A percentile compares a stretch with the other conserved stretches of the same genome.
phyloP scores from a whole-genome alignment of 2,888 invertebrate genomes.

The Colletes collaris region DNA sequence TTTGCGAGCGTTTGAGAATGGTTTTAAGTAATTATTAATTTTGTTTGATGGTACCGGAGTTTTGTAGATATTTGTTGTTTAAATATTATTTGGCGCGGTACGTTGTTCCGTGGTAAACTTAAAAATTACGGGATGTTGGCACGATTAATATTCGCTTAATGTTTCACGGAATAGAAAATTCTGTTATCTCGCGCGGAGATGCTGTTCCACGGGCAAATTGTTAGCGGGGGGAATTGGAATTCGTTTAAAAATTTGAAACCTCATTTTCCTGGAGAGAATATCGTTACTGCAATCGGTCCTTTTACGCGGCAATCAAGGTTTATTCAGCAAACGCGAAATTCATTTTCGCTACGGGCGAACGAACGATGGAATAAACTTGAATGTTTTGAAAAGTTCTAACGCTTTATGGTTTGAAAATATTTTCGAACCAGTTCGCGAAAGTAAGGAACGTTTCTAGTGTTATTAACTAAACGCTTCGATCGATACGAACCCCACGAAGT shows the following conservation, averaged over 20 bases:
- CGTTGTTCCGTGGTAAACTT: background rate
- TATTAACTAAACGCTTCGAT: too few species aligned
- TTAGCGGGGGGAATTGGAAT: constrained; percentile 15
- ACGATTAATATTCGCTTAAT: constrained; percentile 4
- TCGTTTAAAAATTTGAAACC: constrained; percentile 26
- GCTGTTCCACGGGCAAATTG: background rate
- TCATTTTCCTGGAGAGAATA: constrained; percentile 17
- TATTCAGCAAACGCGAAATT: constrained; percentile 8
- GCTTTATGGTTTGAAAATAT: background rate
- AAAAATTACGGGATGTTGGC: constrained; percentile 3
- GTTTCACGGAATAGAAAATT: background rate
- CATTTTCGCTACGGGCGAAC: background rate
- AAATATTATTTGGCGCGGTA: background rate
- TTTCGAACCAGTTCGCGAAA: background rate
- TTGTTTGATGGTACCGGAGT: too few species aligned
- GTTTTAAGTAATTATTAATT: too few species aligned
- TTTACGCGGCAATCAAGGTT: constrained; percentile 1
- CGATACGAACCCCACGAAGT: background rate
- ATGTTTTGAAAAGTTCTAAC: background rate
- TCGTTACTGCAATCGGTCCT: constrained; percentile 21
- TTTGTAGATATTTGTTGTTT: background rate
- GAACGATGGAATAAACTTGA: background rate
- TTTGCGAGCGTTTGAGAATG: too few species aligned
- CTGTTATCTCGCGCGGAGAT: background rate
- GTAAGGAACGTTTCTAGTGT: too few species aligned